Percentiles rank a stretch among this genome's conserved stretches.
These are phyloP conservation scores for Zosterops japonicus DNA, from an alignment of 2,113 vertebrate species.

Conservation along the genomic window DNA sequence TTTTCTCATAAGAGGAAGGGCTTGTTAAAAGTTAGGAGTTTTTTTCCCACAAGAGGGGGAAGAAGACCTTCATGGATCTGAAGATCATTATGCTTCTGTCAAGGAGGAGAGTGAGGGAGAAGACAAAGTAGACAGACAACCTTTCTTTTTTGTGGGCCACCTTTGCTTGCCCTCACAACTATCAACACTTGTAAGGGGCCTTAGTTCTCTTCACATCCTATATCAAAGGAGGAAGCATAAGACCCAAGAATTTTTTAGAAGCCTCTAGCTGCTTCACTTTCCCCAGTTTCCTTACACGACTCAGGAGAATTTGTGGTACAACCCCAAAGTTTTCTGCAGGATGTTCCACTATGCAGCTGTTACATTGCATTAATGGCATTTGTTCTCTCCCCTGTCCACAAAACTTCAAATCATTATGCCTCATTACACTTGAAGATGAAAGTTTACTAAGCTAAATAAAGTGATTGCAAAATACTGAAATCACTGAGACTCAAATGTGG, in stretches of 20 bases:
- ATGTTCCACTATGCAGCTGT: background rate
- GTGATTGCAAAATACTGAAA: background rate
- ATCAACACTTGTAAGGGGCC: background rate
- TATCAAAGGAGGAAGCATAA: background rate
- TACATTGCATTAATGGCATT: background rate
- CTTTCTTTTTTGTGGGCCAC: background rate
- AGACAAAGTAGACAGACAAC: background rate
- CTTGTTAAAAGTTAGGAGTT: background rate
- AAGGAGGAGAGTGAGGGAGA: background rate
- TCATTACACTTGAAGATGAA: background rate
- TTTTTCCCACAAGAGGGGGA: background rate
- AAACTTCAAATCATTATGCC: background rate
- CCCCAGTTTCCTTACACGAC: background rate
- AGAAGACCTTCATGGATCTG: background rate
- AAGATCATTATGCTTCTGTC: background rate
- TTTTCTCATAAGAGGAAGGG: background rate
- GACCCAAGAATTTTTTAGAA: background rate
- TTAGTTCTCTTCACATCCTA: background rate
- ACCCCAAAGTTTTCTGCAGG: background rate
- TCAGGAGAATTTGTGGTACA: background rate
- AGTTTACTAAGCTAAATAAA: background rate
- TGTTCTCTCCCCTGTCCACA: background rate
- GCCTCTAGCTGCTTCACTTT: background rate
- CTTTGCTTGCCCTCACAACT: background rate
- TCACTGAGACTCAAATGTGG: background rate